Conservation (phyloP, 2,888 invertebrate genomes). For the Campopleginae sp. region DNA sequence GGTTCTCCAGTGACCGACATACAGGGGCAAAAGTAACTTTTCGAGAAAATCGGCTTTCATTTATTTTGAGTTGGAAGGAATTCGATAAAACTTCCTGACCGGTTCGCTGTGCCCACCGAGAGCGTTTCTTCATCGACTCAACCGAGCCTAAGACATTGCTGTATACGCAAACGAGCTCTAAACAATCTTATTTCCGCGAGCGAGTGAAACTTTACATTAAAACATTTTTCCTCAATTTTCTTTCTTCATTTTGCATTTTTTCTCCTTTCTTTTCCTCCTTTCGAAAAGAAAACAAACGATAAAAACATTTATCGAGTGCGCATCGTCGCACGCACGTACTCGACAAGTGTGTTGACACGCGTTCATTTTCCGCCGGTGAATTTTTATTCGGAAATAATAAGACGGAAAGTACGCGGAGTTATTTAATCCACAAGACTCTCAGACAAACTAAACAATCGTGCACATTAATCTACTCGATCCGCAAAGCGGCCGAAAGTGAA, state of each 20-base stretch:
- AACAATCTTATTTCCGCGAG: neutral
- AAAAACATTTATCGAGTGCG: conserved; percentile 23
- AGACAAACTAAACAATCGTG: neutral
- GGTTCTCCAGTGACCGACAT: conserved; percentile 10
- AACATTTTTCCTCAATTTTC: neutral
- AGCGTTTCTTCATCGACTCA: neutral
- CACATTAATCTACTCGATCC: neutral
- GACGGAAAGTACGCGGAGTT: neutral
- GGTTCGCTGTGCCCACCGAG: neutral
- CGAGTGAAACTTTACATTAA: neutral
- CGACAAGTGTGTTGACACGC: conserved; percentile 43
- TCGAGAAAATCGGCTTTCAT: neutral
- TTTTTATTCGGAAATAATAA: neutral
- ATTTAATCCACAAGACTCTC: neutral
- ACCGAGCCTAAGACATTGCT: neutral
- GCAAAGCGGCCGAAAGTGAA: conserved; percentile 7
- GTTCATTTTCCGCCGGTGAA: conserved; percentile 17
- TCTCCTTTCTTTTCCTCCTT: neutral
- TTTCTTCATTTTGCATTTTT: neutral
- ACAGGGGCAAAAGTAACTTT: neutral
- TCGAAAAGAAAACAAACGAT: neutral
- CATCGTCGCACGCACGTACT: conserved; percentile 19
- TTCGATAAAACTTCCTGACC: neutral
- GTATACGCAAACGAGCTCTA: neutral
- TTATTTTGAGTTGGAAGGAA: neutral